A percentile compares a stretch with the other conserved stretches of the same genome.
Evolutionary conservation across 1,140 invertebrate species (phyloP).

Genomic region (Battus philenor): DNA sequence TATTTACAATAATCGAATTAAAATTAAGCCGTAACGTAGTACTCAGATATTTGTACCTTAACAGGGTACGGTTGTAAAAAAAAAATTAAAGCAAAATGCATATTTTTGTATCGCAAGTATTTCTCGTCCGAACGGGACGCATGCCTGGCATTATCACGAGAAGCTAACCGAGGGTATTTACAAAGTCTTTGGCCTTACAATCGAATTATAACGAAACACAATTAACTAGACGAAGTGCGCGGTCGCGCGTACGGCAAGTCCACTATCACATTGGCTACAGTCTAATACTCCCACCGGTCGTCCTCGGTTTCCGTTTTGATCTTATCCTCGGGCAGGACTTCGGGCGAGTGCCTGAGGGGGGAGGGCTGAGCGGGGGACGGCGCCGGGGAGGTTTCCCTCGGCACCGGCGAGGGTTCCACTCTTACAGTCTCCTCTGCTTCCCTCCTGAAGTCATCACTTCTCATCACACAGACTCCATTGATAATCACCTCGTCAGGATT

Average conservation of each 20-base stretch:
- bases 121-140: conserved; percentile 26
- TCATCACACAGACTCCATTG: conserved; percentile 94
- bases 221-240: conserved; percentile 34
- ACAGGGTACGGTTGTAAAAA: conserved; percentile 54
- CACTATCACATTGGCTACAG: conserved; percentile 17
- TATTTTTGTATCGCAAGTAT: conserved; percentile 65
- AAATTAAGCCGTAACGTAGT: conserved; percentile 54
- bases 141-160: conserved; percentile 32
- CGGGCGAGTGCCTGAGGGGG: conserved; percentile 34
- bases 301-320: conserved; percentile 68
- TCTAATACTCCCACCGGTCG: conserved; percentile 72
- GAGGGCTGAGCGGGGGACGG: conserved; percentile 40
- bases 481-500: conserved; percentile 88
- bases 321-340: conserved; percentile 59
- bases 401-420: conserved; percentile 83
- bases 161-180: conserved; percentile 41
- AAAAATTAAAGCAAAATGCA: conserved; percentile 72
- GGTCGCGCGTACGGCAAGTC: conserved; percentile 23
- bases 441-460: conserved; percentile 83
- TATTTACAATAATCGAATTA: conserved; percentile 65
- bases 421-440: conserved; percentile 82
- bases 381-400: conserved; percentile 73
- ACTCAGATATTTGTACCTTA: conserved; percentile 60
- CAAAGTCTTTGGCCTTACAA: conserved; percentile 69
- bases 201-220: conserved; percentile 47